Conservation (phyloP, 2,797 vertebrate genomes). For the Sebastes matsubarae region DNA sequence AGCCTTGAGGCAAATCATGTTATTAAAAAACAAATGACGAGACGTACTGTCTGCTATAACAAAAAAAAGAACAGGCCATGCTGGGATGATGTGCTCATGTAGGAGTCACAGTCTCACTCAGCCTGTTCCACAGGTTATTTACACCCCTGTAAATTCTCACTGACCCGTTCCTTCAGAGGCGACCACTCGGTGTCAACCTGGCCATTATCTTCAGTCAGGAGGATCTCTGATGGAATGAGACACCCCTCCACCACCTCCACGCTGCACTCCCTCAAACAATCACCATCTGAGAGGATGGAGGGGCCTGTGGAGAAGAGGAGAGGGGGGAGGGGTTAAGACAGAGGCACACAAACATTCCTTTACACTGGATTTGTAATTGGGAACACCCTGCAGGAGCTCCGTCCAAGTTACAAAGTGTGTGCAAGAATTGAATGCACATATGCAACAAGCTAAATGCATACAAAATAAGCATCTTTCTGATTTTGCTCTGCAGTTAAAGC, state of each 20-base stretch:
- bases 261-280: conserved; percentile 10
- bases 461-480: not conserved
- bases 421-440: not conserved
- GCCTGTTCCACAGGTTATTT: not conserved
- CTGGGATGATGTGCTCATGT: not conserved
- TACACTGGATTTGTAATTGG: not conserved
- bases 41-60: too few relatives aligned
- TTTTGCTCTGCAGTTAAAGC: not conserved
- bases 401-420: not conserved
- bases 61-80: not conserved
- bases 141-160: conserved; percentile 1
- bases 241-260: conserved; percentile 27
- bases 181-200: conserved; percentile 28
- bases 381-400: not conserved
- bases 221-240: conserved; percentile 27
- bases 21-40: not conserved
- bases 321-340: conserved; percentile 29
- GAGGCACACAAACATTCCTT: conserved; percentile 27
- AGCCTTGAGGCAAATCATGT: not conserved
- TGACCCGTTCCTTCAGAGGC: conserved; percentile 60
- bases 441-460: not conserved
- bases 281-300: conserved; percentile 5
- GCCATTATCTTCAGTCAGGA: conserved; percentile 34
- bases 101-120: not conserved
- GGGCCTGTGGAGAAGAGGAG: conserved; percentile 9